phyloP scores from a whole-genome alignment of 1,140 invertebrate genomes.

The Heliconius hermathena region DNA sequence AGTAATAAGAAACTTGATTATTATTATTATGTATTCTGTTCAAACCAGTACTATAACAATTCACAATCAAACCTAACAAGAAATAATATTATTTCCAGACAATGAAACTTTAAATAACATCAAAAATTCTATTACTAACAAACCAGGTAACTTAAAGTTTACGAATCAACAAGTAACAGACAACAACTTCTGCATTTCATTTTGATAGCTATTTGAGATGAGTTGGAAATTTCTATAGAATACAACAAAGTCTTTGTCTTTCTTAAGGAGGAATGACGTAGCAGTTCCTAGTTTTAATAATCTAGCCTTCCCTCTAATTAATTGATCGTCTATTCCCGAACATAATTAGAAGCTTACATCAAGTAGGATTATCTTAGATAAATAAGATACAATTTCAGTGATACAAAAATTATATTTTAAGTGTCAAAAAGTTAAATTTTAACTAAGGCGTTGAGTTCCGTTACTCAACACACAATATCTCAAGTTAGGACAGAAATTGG shows the following conservation, averaged over 20 bases:
- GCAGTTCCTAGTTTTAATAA: slow-evolving; percentile 27
- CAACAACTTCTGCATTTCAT: not conserved
- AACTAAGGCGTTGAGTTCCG: too few species aligned
- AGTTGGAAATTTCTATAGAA: slow-evolving; percentile 6
- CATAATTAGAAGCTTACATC: slow-evolving; percentile 21
- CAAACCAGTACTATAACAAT: too few species aligned
- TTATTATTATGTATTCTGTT: too few species aligned
- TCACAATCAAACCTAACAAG: not conserved
- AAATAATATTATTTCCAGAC: not conserved
- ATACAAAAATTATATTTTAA: not conserved
- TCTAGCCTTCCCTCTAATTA: slow-evolving; percentile 27
- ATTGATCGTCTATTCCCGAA: slow-evolving; percentile 19
- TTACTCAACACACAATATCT: too few species aligned
- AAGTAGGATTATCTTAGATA: not conserved
- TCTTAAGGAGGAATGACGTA: slow-evolving; percentile 3
- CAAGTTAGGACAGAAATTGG: too few species aligned
- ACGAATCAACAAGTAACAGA: slow-evolving; percentile 10
- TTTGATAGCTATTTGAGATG: not conserved
- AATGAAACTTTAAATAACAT: not conserved
- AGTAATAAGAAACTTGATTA: not conserved
- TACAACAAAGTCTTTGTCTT: slow-evolving; percentile 22
- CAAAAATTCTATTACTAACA: not conserved
- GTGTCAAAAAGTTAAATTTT: too few species aligned
- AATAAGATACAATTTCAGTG: not conserved
- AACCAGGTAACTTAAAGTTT: not conserved